phyloP scores from a whole-genome alignment of 2,888 invertebrate species.

The Calameuta filiformis region DNA sequence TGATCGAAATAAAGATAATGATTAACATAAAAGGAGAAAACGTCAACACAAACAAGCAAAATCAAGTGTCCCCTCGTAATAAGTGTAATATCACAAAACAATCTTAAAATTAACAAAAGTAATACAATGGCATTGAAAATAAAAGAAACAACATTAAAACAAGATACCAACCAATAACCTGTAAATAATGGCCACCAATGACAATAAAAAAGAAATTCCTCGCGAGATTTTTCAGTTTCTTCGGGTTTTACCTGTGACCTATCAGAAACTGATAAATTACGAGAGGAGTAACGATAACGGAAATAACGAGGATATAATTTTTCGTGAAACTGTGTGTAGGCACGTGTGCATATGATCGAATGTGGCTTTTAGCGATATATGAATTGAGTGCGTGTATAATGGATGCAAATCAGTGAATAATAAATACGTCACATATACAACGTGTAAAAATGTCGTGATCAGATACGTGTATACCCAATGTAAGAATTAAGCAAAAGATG shows the following conservation, averaged over 20 bases:
- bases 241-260: not conserved
- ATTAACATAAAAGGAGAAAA: slow-evolving; percentile 21
- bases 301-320: not conserved
- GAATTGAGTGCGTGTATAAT: not conserved
- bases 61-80: slow-evolving; percentile 57
- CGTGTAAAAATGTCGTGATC: not conserved
- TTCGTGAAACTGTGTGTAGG: not conserved
- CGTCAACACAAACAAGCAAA: slow-evolving; percentile 57
- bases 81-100: slow-evolving; percentile 30
- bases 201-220: not conserved
- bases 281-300: not conserved
- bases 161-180: slow-evolving; percentile 63
- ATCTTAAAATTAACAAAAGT: slow-evolving; percentile 34
- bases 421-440: not conserved
- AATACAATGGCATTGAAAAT: slow-evolving; percentile 15
- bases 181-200: slow-evolving; percentile 53
- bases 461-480: not conserved
- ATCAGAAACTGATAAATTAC: not conserved
- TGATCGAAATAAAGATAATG: not conserved
- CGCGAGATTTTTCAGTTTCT: not conserved
- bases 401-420: not conserved
- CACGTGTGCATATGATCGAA: not conserved
- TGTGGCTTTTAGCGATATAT: not conserved
- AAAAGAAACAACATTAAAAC: slow-evolving; percentile 44
- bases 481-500: not conserved